These are phyloP conservation scores for Drosophila subquinaria DNA, from an alignment of 2,888 invertebrate species.

Conservation along the genomic window DNA sequence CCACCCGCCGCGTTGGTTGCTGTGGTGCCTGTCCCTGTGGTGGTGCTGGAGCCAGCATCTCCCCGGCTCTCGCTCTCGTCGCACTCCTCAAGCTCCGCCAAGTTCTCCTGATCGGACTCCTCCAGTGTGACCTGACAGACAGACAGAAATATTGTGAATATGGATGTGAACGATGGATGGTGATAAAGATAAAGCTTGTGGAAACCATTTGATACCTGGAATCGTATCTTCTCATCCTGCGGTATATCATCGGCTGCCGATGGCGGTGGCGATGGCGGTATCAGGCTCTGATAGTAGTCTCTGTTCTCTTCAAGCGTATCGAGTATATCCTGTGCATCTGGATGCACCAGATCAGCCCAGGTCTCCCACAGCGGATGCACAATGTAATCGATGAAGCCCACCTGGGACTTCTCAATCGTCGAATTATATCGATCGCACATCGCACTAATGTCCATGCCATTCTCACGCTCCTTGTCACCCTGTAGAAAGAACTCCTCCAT, in stretches of 20 bases:
- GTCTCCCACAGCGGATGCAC: constrained; percentile 99
- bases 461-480: constrained; percentile 97
- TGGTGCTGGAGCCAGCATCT: constrained; percentile 68
- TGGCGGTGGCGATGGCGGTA: constrained; percentile 96
- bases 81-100: constrained; percentile 89
- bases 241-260: constrained; percentile 86
- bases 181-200: no score
- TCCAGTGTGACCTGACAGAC: constrained; percentile 91
- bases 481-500: constrained; percentile 99
- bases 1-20: constrained; percentile 38
- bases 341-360: constrained; percentile 99
- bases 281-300: constrained; percentile 98
- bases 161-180: background rate
- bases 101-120: constrained; percentile 87
- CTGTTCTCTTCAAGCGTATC: constrained; percentile 99
- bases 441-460: constrained; percentile 98
- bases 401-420: constrained; percentile 99
- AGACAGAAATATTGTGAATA: no score
- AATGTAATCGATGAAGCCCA: constrained; percentile 99
- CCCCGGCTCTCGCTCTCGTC: constrained; percentile 84
- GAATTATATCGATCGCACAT: constrained; percentile 99
- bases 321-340: constrained; percentile 98
- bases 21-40: constrained; percentile 63
- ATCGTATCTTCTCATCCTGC: constrained; percentile 90
- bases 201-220: constrained; percentile 86